Evolutionary conservation across 2,113 vertebrate species (phyloP).

Genomic region (Toxotes jaculatrix): DNA sequence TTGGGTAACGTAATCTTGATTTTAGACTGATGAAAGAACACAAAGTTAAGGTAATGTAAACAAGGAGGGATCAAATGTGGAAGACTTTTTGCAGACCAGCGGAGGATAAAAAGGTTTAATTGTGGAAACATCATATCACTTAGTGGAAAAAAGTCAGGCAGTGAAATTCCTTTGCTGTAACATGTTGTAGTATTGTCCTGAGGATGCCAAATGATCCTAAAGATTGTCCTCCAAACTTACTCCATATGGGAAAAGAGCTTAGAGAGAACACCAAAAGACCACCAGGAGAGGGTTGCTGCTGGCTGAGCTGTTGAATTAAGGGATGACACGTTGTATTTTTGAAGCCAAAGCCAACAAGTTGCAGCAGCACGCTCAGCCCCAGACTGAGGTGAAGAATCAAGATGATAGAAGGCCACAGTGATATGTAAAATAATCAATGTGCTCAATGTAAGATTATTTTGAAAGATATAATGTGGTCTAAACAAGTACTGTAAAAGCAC

Average conservation of each 20-base stretch:
- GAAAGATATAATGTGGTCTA: constrained; percentile 6
- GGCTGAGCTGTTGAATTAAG: neutral
- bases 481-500: constrained; percentile 2
- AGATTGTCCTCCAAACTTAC: neutral
- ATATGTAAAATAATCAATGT: constrained; percentile 23
- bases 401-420: neutral
- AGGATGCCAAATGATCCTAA: constrained; percentile 6
- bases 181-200: constrained; percentile 16
- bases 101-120: constrained; percentile 3
- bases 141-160: constrained; percentile 1
- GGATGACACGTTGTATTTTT: neutral
- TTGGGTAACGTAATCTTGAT: neutral
- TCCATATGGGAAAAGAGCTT: constrained; percentile 15
- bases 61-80: neutral
- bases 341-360: constrained; percentile 5
- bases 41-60: neutral
- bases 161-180: neutral
- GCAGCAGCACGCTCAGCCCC: neutral
- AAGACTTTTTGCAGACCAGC: neutral
- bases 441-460: constrained; percentile 7
- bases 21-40: neutral
- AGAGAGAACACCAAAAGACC: neutral
- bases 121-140: neutral
- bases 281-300: constrained; percentile 4
- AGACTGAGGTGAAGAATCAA: neutral